Conservation (phyloP, 2,888 invertebrate species). For the Mylabris sibirica region DNA sequence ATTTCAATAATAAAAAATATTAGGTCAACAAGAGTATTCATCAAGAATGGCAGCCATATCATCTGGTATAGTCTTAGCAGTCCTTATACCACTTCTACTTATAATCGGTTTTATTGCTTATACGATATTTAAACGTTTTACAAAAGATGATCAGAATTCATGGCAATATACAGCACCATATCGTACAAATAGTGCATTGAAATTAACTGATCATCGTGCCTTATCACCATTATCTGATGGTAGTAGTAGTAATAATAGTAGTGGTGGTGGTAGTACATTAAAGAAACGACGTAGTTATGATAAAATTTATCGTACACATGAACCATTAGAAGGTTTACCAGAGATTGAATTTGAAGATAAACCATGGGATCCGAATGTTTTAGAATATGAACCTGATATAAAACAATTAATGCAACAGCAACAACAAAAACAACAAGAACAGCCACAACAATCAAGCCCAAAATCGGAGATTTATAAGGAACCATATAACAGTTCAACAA, state of each 20-base stretch:
- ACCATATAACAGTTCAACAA: constrained; percentile 34
- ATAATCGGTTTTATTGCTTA: constrained; percentile 68
- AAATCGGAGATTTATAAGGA: constrained; percentile 39
- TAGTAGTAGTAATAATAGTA: constrained; percentile 45
- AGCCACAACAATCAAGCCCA: constrained; percentile 31
- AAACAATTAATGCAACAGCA: constrained; percentile 19
- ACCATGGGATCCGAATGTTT: constrained; percentile 73
- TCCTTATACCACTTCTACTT: constrained; percentile 78
- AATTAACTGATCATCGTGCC: constrained; percentile 33
- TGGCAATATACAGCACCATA: constrained; percentile 48
- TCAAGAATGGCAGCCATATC: constrained; percentile 79
- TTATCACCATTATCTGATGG: constrained; percentile 44
- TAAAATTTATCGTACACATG: constrained; percentile 82
- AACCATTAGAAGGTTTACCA: constrained; percentile 77
- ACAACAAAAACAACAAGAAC: background rate
- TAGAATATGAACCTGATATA: constrained; percentile 37
- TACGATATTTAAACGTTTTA: constrained; percentile 66
- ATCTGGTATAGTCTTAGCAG: constrained; percentile 77
- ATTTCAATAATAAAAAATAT: background rate
- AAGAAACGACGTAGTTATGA: constrained; percentile 81
- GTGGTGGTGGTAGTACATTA: constrained; percentile 26
- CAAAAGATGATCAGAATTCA: constrained; percentile 44
- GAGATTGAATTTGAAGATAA: constrained; percentile 82
- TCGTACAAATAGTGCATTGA: constrained; percentile 27
- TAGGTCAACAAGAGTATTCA: constrained; percentile 83